Base-by-base conservation (phyloP, 1,140 invertebrate genomes). In the Pinna nobilis region DNA sequence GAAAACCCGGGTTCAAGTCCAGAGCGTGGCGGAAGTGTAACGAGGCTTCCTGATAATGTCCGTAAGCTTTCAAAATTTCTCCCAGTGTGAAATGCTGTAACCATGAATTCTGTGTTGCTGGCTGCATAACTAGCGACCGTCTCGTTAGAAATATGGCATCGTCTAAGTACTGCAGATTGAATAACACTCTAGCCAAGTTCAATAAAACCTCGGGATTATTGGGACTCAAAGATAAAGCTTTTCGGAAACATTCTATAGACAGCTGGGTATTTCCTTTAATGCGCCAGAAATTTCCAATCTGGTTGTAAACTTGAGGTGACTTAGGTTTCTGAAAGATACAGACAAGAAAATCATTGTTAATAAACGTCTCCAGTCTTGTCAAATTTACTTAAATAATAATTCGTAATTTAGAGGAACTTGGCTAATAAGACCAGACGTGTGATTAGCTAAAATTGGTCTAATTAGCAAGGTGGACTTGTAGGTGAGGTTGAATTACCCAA, bases 61-160 rank as follows among this genome's bases (percentile, higher is more conserved):
- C 95, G 84, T 95, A 95, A 4, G 94, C 94, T 90, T 92, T 90
- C 30, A 90, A 80, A 41, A 90, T 89, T 72, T 90, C 89, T 1
- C 88, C 95, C 18, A 96, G 90, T 11, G 94, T 96, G 83, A 96
- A 95, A 89, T 96, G 95, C 86, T 96, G 95, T 82, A 95, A 93
- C 95, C 95, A 97, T 0, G 95, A 94, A 86, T 93, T 95, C 77
- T 94, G 93, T 85, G 95, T 94, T 0, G 94, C 92, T 30, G 94
- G 92, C 83, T 95, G 94, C 47, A 94, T 91, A 78, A 94, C 87
- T 64, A 93, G 86, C 4, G 91, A 94, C 61, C 94, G 91, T 66
- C 94, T 91, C 39, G 94, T 95, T 66, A 97, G 90, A 84, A 94
- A 95, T 63, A 95, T 95, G 28, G 95, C 95, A 89, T 96, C 95